Conservation (phyloP, 1,140 invertebrate species). For the Megalonaias nervosa region DNA sequence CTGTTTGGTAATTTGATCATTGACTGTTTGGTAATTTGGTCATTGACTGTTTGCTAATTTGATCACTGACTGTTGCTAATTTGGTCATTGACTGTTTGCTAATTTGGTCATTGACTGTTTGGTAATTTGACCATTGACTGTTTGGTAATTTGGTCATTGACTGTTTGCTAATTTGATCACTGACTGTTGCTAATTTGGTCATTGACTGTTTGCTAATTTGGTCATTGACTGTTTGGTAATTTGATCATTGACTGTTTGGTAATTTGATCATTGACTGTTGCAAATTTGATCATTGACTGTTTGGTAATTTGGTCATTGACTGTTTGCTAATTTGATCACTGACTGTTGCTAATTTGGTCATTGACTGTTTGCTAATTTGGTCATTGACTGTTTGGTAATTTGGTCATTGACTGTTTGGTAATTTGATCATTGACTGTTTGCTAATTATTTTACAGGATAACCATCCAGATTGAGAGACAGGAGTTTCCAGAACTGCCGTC, state of each 20-base stretch:
- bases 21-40: background rate
- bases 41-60: background rate
- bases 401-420: background rate
- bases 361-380: background rate
- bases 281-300: background rate
- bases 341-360: background rate
- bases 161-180: constrained; percentile 21
- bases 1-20: background rate
- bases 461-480: constrained; percentile 47
- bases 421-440: background rate
- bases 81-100: background rate
- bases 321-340: background rate
- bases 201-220: no score
- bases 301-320: background rate
- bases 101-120: background rate
- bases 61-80: background rate
- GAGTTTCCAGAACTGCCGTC: constrained; percentile 35
- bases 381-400: background rate
- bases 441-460: constrained; percentile 44
- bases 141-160: background rate
- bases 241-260: no score
- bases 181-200: background rate
- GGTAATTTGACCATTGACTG: background rate
- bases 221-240: no score
- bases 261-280: background rate